Conservation (phyloP, 1,140 invertebrate genomes). For the Nephila pilipes region DNA sequence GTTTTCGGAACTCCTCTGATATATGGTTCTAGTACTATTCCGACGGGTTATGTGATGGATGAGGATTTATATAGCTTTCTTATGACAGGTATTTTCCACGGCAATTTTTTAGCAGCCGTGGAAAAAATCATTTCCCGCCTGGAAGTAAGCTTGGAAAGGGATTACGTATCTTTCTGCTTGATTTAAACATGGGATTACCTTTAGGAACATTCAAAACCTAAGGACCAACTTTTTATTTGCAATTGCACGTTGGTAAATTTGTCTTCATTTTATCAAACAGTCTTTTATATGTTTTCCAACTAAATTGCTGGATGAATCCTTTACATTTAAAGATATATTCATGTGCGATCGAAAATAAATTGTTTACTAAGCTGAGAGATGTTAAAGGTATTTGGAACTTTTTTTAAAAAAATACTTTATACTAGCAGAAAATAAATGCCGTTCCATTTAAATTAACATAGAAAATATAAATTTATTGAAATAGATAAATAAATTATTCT, state of each 20-base stretch:
- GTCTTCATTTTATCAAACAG: background rate
- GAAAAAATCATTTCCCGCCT: background rate
- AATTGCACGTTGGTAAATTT: background rate
- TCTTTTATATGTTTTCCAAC: background rate
- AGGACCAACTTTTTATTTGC: background rate
- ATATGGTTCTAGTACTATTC: background rate
- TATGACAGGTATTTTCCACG: background rate
- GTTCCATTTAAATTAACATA: no score
- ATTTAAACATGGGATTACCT: slow-evolving; percentile 1
- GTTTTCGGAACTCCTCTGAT: background rate
- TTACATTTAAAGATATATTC: background rate
- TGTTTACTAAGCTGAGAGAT: no score
- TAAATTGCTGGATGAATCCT: background rate
- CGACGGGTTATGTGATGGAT: slow-evolving; percentile 9
- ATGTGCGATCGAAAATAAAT: no score
- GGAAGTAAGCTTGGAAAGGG: background rate
- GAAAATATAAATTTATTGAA: no score
- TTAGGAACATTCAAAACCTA: background rate
- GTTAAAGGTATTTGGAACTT: no score
- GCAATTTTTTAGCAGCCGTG: background rate
- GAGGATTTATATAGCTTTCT: slow-evolving; percentile 8
- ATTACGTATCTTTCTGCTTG: background rate
- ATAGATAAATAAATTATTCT: no score
- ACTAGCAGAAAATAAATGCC: no score
- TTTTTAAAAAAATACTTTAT: no score